Conservation (phyloP, 2,888 invertebrate species). For the Leucania comma region DNA sequence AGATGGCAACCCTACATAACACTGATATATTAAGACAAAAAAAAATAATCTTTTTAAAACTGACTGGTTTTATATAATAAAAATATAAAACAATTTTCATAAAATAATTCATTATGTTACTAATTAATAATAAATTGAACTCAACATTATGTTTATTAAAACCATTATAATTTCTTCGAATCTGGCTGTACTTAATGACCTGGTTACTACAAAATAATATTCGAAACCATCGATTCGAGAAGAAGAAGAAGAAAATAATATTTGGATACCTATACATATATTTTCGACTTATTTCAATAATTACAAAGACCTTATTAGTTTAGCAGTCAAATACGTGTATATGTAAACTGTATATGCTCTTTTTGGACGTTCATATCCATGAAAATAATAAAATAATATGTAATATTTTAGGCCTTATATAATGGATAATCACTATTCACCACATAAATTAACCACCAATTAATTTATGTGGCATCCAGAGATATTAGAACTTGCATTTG, state of each 20-base stretch:
- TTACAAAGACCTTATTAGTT: background rate
- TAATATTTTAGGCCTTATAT: background rate
- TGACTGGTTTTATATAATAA: background rate
- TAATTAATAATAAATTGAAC: background rate
- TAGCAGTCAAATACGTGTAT: background rate
- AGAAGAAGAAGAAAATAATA: no score
- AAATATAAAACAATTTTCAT: conserved; percentile 24
- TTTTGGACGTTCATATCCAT: background rate
- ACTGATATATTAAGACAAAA: background rate
- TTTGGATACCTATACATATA: background rate
- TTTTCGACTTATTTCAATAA: background rate
- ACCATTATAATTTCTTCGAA: conserved; percentile 6
- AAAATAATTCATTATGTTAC: conserved; percentile 4
- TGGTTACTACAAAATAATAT: no score
- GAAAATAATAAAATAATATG: background rate
- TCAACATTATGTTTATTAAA: conserved; percentile 6
- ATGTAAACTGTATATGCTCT: background rate
- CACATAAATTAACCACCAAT: background rate
- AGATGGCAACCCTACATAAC: no score
- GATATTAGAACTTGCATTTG: background rate
- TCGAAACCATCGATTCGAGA: no score
- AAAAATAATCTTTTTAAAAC: background rate
- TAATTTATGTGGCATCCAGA: no score
- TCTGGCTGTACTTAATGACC: background rate
- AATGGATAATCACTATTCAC: no score